phyloP scores from a whole-genome alignment of 2,888 invertebrate genomes.

The Drosophila limbata region DNA sequence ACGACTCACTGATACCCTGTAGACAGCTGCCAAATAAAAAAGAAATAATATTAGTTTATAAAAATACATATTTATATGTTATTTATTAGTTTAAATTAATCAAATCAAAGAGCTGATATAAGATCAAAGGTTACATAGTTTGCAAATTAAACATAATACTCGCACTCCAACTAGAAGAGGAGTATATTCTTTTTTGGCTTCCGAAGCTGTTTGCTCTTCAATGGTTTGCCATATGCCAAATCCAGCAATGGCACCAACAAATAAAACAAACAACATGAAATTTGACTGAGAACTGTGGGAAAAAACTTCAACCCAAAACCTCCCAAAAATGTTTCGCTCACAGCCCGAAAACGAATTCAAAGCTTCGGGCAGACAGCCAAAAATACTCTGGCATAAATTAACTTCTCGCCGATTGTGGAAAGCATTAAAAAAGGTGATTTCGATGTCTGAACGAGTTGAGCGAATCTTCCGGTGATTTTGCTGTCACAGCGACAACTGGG shows the following conservation, averaged over 20 bases:
- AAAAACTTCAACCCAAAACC: conserved; percentile 1
- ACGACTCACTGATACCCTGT: background rate
- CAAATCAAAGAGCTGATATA: too few relatives aligned
- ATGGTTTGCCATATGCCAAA: conserved; percentile 35
- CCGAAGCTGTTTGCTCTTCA: conserved; percentile 36
- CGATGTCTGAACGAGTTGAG: background rate
- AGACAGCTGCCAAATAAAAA: too few relatives aligned
- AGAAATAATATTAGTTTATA: too few relatives aligned
- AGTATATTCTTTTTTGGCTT: conserved; percentile 21
- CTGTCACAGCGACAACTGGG: background rate
- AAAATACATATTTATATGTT: too few relatives aligned
- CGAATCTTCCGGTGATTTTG: background rate
- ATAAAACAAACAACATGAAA: conserved; percentile 26
- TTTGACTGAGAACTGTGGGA: conserved; percentile 20
- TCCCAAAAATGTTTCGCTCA: background rate
- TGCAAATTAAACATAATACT: background rate
- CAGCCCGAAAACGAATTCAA: background rate
- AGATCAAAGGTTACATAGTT: background rate
- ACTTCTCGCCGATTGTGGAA: conserved; percentile 9
- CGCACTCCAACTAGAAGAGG: background rate
- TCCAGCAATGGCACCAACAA: conserved; percentile 12
- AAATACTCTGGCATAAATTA: conserved; percentile 30
- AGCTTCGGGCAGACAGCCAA: conserved; percentile 14
- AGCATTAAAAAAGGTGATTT: conserved; percentile 18
- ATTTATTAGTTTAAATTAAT: too few relatives aligned